phyloP scores from a whole-genome alignment of 2,888 invertebrate species.

The Orthosia cruda region DNA sequence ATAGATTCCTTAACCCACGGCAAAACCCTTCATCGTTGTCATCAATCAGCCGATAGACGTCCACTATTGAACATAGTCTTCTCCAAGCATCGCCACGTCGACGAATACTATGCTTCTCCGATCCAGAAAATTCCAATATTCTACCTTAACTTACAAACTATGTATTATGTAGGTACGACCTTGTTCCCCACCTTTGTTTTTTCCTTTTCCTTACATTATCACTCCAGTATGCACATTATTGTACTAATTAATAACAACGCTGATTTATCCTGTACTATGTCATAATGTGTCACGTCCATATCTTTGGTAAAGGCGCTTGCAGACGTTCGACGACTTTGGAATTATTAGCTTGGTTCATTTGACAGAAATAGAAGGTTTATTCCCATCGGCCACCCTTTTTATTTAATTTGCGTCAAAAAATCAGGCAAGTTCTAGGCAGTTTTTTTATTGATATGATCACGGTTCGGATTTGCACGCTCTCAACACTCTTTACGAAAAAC shows the following conservation, averaged over 20 bases:
- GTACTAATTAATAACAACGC: conserved; percentile 56
- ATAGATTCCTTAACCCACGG: not conserved
- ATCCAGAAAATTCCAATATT: not conserved
- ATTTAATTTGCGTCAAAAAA: not conserved
- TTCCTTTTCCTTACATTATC: conserved; percentile 46
- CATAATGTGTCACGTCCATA: conserved; percentile 53
- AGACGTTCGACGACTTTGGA: conserved; percentile 3
- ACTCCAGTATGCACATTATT: conserved; percentile 23
- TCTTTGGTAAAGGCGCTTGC: conserved; percentile 28
- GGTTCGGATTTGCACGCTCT: no score
- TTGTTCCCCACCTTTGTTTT: conserved; percentile 39
- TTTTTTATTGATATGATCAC: not conserved
- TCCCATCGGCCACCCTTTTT: no score
- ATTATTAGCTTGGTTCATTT: conserved; percentile 1
- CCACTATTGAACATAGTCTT: not conserved
- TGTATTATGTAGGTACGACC: conserved; percentile 4
- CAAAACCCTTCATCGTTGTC: not conserved
- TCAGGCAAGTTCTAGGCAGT: not conserved
- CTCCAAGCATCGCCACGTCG: no score
- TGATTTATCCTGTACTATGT: conserved; percentile 61
- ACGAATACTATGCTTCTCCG: not conserved
- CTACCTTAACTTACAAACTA: not conserved
- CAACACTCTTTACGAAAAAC: no score
- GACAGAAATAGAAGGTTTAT: no score
- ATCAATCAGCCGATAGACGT: not conserved